Conservation (phyloP, 2,113 vertebrate genomes). For the Penelope pileata region DNA sequence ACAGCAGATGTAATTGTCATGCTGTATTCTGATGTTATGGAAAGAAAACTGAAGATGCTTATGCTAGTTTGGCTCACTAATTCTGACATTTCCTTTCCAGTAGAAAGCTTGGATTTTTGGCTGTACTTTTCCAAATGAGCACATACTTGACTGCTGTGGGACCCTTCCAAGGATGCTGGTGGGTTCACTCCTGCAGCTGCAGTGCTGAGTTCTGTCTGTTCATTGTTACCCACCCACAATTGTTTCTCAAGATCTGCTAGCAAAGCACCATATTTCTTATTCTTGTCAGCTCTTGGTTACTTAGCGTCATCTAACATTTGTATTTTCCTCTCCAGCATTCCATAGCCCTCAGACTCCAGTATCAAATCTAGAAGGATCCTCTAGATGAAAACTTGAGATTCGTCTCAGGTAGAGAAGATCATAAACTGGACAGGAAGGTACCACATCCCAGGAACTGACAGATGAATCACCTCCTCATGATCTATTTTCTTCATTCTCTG, state of each 20-base stretch:
- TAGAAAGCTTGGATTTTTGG: not conserved
- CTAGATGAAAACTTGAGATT: not conserved
- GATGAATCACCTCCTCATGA: not conserved
- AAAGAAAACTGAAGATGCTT: slow-evolving; percentile 17
- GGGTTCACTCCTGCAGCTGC: slow-evolving; percentile 42
- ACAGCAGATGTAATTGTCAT: not conserved
- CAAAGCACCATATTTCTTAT: not conserved
- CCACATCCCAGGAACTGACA: not conserved
- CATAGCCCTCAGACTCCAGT: not conserved
- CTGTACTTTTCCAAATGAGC: slow-evolving; percentile 13
- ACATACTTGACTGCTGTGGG: not conserved
- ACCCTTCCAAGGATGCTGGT: not conserved
- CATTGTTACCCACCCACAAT: not conserved
- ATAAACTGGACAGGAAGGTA: not conserved
- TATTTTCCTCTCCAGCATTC: not conserved
- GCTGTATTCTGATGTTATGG: not conserved
- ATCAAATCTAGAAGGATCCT: not conserved
- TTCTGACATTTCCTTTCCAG: not conserved
- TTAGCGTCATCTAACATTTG: not conserved
- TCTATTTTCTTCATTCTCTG: not conserved
- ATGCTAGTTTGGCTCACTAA: not conserved
- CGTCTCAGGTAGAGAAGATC: not conserved
- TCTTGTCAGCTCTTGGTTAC: not conserved
- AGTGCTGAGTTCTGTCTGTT: not conserved
- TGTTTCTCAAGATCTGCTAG: not conserved